A percentile compares a stretch with the other conserved stretches of the same genome.
Evolutionary conservation across 2,113 vertebrate species (phyloP).

Genomic region (Amphiprion percula): DNA sequence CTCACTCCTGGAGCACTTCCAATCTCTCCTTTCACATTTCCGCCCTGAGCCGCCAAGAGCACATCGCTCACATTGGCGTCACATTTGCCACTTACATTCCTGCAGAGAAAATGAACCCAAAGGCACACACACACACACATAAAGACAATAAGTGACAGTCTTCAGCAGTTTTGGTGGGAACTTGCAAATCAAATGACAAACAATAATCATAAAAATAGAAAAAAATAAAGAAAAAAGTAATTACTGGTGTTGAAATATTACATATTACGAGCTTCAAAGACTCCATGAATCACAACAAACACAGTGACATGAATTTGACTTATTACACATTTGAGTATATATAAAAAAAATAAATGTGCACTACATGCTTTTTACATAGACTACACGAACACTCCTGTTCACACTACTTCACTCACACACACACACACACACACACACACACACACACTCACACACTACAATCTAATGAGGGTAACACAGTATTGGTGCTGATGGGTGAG

Average conservation of each 20-base stretch:
- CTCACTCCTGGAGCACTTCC: constrained; percentile 76
- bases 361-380: not conserved
- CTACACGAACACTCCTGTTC: not conserved
- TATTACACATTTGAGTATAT: not conserved
- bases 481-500: constrained; percentile 26
- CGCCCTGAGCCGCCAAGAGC: constrained; percentile 70
- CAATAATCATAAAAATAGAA: constrained; percentile 12
- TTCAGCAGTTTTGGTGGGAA: constrained; percentile 47
- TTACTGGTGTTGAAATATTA: constrained; percentile 30
- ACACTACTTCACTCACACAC: not conserved
- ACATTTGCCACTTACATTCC: constrained; percentile 75
- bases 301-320: not conserved
- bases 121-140: not conserved
- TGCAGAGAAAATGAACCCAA: constrained; percentile 62
- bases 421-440: constrained; percentile 17
- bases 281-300: not conserved
- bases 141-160: constrained; percentile 45
- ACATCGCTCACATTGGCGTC: constrained; percentile 64
- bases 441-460: constrained; percentile 15
- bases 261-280: constrained; percentile 24
- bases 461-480: constrained; percentile 59
- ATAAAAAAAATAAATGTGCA: not conserved
- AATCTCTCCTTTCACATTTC: constrained; percentile 77
- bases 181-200: constrained; percentile 13
- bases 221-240: constrained; percentile 12